Percentiles rank a stretch among this genome's conserved stretches.
phyloP scores from a whole-genome alignment of 2,888 invertebrate species.

The Tetragonisca angustula region DNA sequence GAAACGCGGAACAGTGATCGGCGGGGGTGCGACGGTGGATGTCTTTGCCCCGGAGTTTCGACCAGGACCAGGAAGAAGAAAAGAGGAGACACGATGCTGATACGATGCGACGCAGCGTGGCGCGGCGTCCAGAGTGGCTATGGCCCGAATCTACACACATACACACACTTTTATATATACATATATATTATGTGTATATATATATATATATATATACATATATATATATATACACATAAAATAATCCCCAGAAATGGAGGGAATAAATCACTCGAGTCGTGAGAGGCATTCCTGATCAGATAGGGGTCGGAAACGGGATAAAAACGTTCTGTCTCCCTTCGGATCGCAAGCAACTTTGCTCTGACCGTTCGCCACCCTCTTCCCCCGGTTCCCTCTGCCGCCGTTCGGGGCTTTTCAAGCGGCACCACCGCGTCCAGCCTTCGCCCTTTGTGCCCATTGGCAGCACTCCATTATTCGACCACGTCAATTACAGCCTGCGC shows the following conservation, averaged over 20 bases:
- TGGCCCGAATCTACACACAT: conserved; percentile 31
- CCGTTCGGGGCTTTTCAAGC: conserved; percentile 46
- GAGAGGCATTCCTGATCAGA: conserved; percentile 76
- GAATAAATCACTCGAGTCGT: conserved; percentile 76
- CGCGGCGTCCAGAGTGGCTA: conserved; percentile 31
- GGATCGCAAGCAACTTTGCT: conserved; percentile 67
- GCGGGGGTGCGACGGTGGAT: not conserved
- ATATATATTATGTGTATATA: too few relatives aligned
- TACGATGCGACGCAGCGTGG: conserved; percentile 31
- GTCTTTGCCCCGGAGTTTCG: conserved; percentile 35
- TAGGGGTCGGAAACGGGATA: conserved; percentile 68
- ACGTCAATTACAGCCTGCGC: conserved; percentile 70
- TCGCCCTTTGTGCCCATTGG: conserved; percentile 67
- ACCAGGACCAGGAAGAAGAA: not conserved
- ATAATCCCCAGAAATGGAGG: conserved; percentile 76
- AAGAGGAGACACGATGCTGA: conserved; percentile 37
- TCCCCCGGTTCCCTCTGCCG: not conserved
- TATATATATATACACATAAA: conserved; percentile 62
- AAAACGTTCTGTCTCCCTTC: conserved; percentile 71
- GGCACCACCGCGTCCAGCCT: conserved; percentile 39
- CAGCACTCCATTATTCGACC: conserved; percentile 71
- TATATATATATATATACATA: too few relatives aligned
- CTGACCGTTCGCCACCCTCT: conserved; percentile 62
- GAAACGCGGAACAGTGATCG: conserved; percentile 40
- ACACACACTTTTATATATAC: too few relatives aligned